These are phyloP conservation scores for Allygus modestus DNA, from an alignment of 2,888 invertebrate species.

Conservation along the genomic window DNA sequence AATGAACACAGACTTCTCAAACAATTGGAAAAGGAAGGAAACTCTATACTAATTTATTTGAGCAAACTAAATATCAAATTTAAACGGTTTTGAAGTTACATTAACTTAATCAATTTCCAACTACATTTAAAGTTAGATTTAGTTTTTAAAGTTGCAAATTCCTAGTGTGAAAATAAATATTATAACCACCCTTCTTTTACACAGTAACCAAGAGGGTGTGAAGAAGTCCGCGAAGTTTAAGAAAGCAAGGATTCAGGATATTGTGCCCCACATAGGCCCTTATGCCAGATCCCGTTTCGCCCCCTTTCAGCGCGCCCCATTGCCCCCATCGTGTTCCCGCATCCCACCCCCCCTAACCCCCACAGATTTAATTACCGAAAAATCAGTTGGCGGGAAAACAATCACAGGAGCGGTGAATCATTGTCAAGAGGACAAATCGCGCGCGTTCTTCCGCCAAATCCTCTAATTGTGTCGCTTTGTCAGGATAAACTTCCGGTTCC, in stretches of 20 bases:
- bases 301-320: conserved; percentile 1
- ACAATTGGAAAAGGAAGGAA: too few relatives aligned
- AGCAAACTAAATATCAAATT: too few relatives aligned
- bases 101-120: too few relatives aligned
- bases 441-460: conserved; percentile 60
- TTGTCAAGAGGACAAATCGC: conserved; percentile 61
- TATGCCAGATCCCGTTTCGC: conserved; percentile 25
- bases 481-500: conserved; percentile 51
- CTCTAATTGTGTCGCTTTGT: conserved; percentile 56
- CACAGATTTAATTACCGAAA: conserved; percentile 63
- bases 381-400: conserved; percentile 61
- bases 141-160: too few relatives aligned
- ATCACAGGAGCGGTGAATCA: conserved; percentile 61
- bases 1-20: too few relatives aligned
- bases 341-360: too few relatives aligned
- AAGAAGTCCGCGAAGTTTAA: neutral
- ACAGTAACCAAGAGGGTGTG: neutral
- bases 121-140: too few relatives aligned
- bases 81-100: too few relatives aligned
- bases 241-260: neutral
- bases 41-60: too few relatives aligned
- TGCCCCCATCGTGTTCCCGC: conserved; percentile 52
- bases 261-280: conserved; percentile 8
- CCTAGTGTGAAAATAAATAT: too few relatives aligned
- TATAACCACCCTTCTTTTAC: too few relatives aligned